Evolutionary conservation across 2,888 invertebrate genomes (phyloP), one percentile per base, ranked within the genome.

Genomic region (Colletes collaris): DNA sequence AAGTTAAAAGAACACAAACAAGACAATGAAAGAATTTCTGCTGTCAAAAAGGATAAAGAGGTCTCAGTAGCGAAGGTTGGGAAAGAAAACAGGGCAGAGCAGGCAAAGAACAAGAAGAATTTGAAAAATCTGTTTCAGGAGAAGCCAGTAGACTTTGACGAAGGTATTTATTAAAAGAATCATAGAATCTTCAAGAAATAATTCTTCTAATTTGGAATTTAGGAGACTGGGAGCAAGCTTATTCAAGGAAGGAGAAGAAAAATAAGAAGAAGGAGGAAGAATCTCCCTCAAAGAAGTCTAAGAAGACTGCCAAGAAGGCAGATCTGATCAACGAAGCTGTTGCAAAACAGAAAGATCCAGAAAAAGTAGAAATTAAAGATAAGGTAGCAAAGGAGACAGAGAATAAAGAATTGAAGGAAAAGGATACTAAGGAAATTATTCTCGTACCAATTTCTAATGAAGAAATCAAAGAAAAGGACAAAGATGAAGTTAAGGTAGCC

Each of bases 101-200:
- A 93, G 90, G 92, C 90, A 0, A 95, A 95, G 89, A 95, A 95
- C 81, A 95, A 94, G 85, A 96, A 95, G 91, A 95, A 95, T 88
- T 91, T 93, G 59, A 95, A 95, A 91, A 94, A 94, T 85, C 92
- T 92, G 78, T 94, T 94, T 66, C 93, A 94, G 80, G 96, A 96
- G 86, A 96, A 96, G 90, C 96, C 96, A 10, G 94, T 95, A 58
- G 96, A 96, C 88, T 96, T 95, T 93, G 96, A 96, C 92, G 96
- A 96, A 87, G 96, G 96, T 93, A 88, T 27, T 27, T 27, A 27
- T 27, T 27, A 27, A 27, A 27, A 27, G 27, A 27, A 27, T 27
- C 27, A 27, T 27, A 27, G 27, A 27, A 27, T 27, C 27, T 27
- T 27, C 27, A 27, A 27, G 27, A 27, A 27, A 27, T 27, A 27